phyloP scores from a whole-genome alignment of 2,888 invertebrate species.

The Netelia fuscicornis region DNA sequence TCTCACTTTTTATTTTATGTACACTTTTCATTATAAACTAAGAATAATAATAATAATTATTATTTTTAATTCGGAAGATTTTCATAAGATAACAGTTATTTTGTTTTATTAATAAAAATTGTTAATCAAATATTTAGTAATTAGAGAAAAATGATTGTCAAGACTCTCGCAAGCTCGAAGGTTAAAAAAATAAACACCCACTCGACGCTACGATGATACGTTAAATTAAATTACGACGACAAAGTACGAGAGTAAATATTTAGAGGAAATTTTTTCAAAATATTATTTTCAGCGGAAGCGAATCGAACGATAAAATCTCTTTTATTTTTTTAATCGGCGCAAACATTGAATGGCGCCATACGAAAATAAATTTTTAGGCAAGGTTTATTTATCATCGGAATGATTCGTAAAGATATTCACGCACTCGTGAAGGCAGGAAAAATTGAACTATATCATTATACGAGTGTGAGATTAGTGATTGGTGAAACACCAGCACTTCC shows the following conservation, averaged over 20 bases:
- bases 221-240: no score
- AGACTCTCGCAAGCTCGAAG: no score
- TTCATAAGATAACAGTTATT: background rate
- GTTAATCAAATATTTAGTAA: background rate
- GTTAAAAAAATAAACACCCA: no score
- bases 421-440: background rate
- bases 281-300: background rate
- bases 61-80: background rate
- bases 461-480: background rate
- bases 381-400: background rate
- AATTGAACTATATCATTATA: slow-evolving; percentile 23
- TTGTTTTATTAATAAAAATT: background rate
- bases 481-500: slow-evolving; percentile 41
- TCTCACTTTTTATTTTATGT: no score
- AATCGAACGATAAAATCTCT: background rate
- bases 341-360: background rate
- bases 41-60: background rate
- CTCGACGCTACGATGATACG: no score
- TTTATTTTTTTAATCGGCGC: background rate
- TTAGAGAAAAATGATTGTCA: no score
- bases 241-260: no score
- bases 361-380: background rate
- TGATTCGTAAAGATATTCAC: background rate
- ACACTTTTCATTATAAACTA: no score
- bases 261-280: background rate